phyloP scores from a whole-genome alignment of 2,113 vertebrate genomes.

The Sisor rabdophorus region DNA sequence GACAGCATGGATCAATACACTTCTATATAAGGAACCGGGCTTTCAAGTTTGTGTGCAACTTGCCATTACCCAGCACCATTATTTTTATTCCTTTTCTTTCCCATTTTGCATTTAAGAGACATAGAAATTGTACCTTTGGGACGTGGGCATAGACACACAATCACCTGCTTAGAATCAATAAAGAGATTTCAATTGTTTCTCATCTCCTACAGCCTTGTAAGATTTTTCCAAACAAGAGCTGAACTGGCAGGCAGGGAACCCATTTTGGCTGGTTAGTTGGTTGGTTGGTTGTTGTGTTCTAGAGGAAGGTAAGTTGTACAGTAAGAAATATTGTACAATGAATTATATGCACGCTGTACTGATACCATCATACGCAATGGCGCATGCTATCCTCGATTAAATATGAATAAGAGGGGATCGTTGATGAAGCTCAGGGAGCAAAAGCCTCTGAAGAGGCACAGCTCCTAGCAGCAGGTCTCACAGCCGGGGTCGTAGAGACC shows the following conservation, averaged over 20 bases:
- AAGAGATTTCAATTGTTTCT: conserved; percentile 76
- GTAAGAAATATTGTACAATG: too few species aligned
- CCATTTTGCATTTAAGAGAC: conserved; percentile 82
- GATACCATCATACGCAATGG: too few species aligned
- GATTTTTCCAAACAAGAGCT: conserved; percentile 18
- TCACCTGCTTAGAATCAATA: conserved; percentile 83
- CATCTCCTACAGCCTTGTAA: conserved; percentile 62
- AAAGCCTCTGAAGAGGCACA: too few species aligned
- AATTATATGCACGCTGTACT: too few species aligned
- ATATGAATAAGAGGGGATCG: too few species aligned
- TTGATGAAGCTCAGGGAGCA: too few species aligned
- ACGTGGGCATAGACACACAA: conserved; percentile 74
- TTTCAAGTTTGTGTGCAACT: conserved; percentile 84
- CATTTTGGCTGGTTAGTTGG: conserved; percentile 57
- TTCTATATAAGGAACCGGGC: conserved; percentile 92
- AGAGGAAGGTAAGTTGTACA: conserved; percentile 71
- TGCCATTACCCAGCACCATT: conserved; percentile 74
- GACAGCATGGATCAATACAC: conserved; percentile 90
- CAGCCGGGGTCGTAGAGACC: too few species aligned
- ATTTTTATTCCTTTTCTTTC: conserved; percentile 84
- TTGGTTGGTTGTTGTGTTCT: conserved; percentile 70
- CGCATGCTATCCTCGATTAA: too few species aligned
- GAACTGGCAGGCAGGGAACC: conserved; percentile 47
- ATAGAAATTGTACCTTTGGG: conserved; percentile 70
- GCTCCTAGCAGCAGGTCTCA: too few species aligned